phyloP scores from a whole-genome alignment of 2,888 invertebrate species.

The Congeria kusceri region DNA sequence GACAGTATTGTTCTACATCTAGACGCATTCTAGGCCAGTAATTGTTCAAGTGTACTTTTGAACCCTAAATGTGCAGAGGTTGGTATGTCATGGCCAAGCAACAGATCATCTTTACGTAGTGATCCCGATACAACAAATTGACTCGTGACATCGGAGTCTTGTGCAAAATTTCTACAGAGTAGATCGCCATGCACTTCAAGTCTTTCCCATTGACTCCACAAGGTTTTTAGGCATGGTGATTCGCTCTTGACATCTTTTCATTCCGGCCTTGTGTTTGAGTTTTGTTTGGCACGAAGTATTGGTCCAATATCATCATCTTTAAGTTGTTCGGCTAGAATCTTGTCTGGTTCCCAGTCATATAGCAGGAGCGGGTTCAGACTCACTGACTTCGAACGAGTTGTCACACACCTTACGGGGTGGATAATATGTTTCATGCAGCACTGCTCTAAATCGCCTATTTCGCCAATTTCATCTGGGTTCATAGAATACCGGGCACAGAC shows the following conservation, averaged over 20 bases:
- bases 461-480: not conserved
- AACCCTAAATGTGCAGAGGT: slow-evolving; percentile 24
- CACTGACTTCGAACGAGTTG: not conserved
- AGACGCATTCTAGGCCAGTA: slow-evolving; percentile 14
- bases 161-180: not conserved
- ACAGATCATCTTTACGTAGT: not conserved
- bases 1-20: slow-evolving; percentile 15
- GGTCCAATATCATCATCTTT: not conserved
- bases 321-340: not conserved
- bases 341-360: not conserved
- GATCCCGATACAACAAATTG: slow-evolving; percentile 14
- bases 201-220: slow-evolving; percentile 7
- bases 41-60: slow-evolving; percentile 7
- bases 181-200: not conserved
- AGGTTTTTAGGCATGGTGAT: not conserved
- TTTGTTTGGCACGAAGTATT: not conserved
- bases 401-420: not conserved
- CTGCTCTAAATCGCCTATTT: not conserved
- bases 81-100: slow-evolving; percentile 17
- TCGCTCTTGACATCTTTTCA: not conserved
- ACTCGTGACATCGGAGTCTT: not conserved
- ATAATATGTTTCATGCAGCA: not conserved
- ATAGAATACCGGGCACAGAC: not conserved
- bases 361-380: not conserved
- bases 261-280: not conserved